phyloP scores from a whole-genome alignment of 2,113 vertebrate genomes.

The Gallinago undulata region DNA sequence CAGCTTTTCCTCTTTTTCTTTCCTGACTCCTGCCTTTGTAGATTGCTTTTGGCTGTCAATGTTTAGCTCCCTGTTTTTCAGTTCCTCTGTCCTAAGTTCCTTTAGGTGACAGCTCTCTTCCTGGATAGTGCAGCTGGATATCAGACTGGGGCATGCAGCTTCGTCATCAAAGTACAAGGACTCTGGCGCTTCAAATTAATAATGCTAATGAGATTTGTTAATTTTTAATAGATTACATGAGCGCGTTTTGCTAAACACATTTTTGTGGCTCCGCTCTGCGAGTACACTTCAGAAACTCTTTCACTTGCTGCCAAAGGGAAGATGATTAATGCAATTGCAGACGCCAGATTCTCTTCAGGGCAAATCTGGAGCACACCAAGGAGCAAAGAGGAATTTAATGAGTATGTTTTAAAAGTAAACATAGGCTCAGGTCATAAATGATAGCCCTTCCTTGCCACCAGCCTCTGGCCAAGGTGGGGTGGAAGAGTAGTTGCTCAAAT shows the following conservation, averaged over 20 bases:
- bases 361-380: background rate
- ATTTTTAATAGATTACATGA: slow-evolving; percentile 48
- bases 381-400: background rate
- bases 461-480: background rate
- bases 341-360: slow-evolving; percentile 12
- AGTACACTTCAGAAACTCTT: slow-evolving; percentile 17
- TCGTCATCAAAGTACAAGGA: background rate
- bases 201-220: slow-evolving; percentile 45
- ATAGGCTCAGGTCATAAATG: background rate
- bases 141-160: background rate
- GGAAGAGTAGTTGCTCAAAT: background rate
- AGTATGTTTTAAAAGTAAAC: background rate
- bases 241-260: background rate
- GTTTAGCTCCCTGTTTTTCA: background rate
- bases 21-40: background rate
- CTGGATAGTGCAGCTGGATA: background rate
- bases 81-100: background rate
- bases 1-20: background rate
- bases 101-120: background rate
- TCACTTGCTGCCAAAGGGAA: slow-evolving; percentile 24
- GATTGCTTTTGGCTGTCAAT: background rate
- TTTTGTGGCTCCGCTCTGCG: background rate
- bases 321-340: background rate
- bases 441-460: background rate
- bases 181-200: background rate